phyloP scores from a whole-genome alignment of 2,113 vertebrate genomes.

The Pygoscelis antarcticus region DNA sequence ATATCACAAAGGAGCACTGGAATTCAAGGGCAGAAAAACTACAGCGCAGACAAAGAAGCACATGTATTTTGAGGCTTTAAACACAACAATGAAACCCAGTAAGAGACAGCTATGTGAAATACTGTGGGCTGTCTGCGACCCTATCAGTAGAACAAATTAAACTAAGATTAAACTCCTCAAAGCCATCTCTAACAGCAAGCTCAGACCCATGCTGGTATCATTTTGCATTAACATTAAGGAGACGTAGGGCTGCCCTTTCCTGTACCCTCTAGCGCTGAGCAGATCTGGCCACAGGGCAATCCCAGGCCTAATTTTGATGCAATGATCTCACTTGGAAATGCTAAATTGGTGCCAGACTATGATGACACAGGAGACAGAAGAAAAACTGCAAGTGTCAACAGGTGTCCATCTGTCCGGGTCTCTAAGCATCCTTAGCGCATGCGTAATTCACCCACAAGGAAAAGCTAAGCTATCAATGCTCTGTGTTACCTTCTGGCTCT shows the following conservation, averaged over 20 bases:
- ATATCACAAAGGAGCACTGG: neutral
- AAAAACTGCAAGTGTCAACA: neutral
- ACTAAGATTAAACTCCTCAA: neutral
- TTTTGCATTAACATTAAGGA: neutral
- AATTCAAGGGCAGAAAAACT: neutral
- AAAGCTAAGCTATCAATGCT: neutral
- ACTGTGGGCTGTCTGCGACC: neutral
- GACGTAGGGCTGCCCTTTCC: neutral
- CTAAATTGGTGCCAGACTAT: neutral
- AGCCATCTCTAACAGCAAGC: neutral
- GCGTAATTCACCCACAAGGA: neutral
- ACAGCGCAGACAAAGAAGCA: neutral
- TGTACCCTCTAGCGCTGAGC: neutral
- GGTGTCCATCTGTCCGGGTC: neutral
- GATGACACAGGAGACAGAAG: neutral
- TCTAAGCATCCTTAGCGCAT: neutral
- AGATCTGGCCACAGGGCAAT: neutral
- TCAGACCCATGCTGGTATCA: neutral
- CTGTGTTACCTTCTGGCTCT: neutral
- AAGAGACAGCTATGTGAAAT: neutral
- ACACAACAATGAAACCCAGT: neutral
- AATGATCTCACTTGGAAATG: neutral
- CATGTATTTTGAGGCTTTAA: neutral
- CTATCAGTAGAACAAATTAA: neutral
- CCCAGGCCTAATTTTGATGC: neutral